These are phyloP conservation scores for Poecilia wingei DNA, from an alignment of 2,797 vertebrate species.

Conservation along the genomic window DNA sequence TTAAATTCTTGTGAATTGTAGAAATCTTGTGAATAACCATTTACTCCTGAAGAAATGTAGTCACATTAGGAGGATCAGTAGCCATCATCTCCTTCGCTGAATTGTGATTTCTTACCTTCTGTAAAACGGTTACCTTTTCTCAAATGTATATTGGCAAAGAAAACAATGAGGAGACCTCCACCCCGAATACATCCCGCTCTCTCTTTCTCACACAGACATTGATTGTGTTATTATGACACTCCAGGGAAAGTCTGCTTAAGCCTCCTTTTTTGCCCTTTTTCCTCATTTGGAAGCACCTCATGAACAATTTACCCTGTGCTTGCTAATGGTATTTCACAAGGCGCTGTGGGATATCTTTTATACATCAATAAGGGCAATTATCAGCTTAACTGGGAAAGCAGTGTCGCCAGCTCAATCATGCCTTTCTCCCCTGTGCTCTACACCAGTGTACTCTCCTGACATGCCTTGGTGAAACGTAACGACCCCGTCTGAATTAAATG, in stretches of 20 bases:
- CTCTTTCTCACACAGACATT: constrained; percentile 55
- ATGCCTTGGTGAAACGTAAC: constrained; percentile 38
- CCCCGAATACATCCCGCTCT: constrained; percentile 2
- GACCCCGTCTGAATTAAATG: constrained; percentile 33
- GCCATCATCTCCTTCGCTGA: constrained; percentile 63
- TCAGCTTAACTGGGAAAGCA: constrained; percentile 95
- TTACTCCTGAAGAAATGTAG: background rate
- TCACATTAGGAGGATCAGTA: background rate
- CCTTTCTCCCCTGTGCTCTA: constrained; percentile 58
- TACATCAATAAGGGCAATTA: constrained; percentile 99
- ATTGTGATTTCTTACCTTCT: constrained; percentile 57
- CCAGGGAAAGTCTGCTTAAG: constrained; percentile 95
- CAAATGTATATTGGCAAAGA: constrained; percentile 69
- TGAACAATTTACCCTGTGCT: constrained; percentile 96
- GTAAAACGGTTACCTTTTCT: constrained; percentile 58
- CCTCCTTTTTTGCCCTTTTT: constrained; percentile 79
- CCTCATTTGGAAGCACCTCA: constrained; percentile 92
- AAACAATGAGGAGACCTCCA: constrained; percentile 68
- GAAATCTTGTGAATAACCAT: background rate
- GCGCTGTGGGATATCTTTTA: constrained; percentile 97
- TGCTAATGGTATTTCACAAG: constrained; percentile 97
- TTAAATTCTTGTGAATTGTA: background rate
- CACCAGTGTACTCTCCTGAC: constrained; percentile 47
- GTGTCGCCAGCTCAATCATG: constrained; percentile 86
- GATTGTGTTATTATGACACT: constrained; percentile 85